Conservation (phyloP, 2,113 vertebrate genomes). For the Oostethus manadensis region DNA sequence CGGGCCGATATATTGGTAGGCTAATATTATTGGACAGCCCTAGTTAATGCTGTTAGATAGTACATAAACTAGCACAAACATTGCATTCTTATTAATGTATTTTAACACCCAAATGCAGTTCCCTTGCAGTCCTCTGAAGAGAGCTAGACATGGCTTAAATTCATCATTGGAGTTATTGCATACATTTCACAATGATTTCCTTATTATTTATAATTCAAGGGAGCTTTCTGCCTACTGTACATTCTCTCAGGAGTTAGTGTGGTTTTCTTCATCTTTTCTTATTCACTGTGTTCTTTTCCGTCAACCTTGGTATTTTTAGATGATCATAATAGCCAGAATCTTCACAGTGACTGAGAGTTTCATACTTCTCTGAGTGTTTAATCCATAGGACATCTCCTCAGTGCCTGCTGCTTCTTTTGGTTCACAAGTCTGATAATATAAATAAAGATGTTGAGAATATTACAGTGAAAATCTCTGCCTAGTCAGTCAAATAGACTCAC, state of each 20-base stretch:
- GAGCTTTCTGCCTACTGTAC: constrained; percentile 47
- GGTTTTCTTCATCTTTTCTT: constrained; percentile 35
- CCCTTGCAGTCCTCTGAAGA: not conserved
- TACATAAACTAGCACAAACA: no score
- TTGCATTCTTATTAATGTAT: not conserved
- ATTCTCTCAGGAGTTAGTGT: constrained; percentile 50
- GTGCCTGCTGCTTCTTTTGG: constrained; percentile 52
- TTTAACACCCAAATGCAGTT: not conserved
- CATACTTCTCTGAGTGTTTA: constrained; percentile 60
- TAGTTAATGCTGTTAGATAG: no score
- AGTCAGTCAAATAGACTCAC: constrained; percentile 68
- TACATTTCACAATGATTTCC: constrained; percentile 44
- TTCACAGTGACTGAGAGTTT: constrained; percentile 60
- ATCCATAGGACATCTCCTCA: constrained; percentile 67
- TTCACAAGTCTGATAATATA: constrained; percentile 57
- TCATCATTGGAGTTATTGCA: constrained; percentile 48
- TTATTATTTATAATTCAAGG: constrained; percentile 62
- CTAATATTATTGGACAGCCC: no score
- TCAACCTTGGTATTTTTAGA: constrained; percentile 79
- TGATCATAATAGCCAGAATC: constrained; percentile 66
- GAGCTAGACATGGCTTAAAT: constrained; percentile 23
- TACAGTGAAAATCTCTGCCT: constrained; percentile 62
- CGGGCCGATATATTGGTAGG: no score
- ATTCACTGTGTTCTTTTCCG: constrained; percentile 70
- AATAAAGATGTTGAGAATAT: constrained; percentile 68